Conservation (phyloP, 2,888 invertebrate genomes). For the Pogonocherus hispidulus region DNA sequence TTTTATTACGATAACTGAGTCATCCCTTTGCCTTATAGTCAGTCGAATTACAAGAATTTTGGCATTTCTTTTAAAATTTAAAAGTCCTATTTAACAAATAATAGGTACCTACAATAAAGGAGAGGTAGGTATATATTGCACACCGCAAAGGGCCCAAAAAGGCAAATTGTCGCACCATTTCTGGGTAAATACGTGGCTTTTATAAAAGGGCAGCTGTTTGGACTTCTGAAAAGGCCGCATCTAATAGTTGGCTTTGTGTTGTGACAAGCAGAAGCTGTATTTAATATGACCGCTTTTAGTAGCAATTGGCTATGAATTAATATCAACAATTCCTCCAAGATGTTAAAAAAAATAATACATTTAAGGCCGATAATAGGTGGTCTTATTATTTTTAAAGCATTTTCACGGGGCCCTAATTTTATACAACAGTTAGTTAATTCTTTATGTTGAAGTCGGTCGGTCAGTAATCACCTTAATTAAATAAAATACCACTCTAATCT, state of each 20-base stretch:
- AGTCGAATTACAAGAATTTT: too few relatives aligned
- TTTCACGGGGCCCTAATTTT: conserved; percentile 23
- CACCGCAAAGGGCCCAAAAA: conserved; percentile 9
- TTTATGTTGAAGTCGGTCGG: neutral
- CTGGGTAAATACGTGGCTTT: conserved; percentile 6
- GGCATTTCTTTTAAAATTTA: too few relatives aligned
- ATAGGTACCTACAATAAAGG: neutral
- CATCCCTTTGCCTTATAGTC: too few relatives aligned
- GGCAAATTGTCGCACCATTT: neutral
- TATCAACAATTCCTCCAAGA: conserved; percentile 19
- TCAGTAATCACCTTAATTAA: conserved; percentile 19
- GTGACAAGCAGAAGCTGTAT: conserved; percentile 31
- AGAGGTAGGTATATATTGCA: conserved; percentile 1
- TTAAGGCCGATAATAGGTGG: conserved; percentile 1
- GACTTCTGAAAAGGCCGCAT: conserved; percentile 17
- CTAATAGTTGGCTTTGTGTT: conserved; percentile 22
- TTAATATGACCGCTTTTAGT: conserved; percentile 20
- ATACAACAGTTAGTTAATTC: conserved; percentile 20
- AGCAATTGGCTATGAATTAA: conserved; percentile 17
- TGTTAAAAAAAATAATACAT: too few relatives aligned
- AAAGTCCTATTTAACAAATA: too few relatives aligned
- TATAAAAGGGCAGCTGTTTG: conserved; percentile 19
- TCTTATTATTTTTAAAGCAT: neutral
- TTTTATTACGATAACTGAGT: too few relatives aligned
- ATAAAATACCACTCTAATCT: conserved; percentile 24